Evolutionary conservation across 2,797 vertebrate species (phyloP).

Genomic region (Oryzias sinensis): DNA sequence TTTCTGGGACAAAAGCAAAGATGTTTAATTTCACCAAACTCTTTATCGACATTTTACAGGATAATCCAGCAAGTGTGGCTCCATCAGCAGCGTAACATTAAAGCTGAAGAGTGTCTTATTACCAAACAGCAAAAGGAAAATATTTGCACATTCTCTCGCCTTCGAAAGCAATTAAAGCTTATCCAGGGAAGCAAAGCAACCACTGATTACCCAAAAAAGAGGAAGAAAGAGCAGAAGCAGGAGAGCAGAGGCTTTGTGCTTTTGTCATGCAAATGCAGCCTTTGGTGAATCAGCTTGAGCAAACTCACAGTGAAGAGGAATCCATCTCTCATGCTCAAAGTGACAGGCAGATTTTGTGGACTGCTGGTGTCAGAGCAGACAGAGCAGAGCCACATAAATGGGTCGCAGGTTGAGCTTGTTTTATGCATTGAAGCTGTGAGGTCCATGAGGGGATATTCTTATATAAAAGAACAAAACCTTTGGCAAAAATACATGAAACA

Average conservation of each 20-base stretch:
- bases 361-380: too few species aligned
- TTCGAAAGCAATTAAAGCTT: slow-evolving; percentile 56
- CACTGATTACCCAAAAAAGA: slow-evolving; percentile 27
- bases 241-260: slow-evolving; percentile 40
- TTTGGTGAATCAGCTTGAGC: slow-evolving; percentile 51
- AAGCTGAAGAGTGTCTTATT: not conserved
- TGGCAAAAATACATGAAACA: too few species aligned
- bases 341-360: too few species aligned
- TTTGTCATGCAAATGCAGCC: slow-evolving; percentile 64
- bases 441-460: too few species aligned
- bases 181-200: slow-evolving; percentile 15
- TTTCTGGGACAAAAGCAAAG: too few species aligned
- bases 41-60: not conserved
- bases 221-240: slow-evolving; percentile 19
- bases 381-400: too few species aligned
- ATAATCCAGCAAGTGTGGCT: not conserved
- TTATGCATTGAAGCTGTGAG: too few species aligned
- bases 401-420: too few species aligned
- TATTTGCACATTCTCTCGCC: slow-evolving; percentile 42
- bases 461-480: too few species aligned
- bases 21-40: too few species aligned
- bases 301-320: not conserved
- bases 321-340: too few species aligned
- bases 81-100: slow-evolving; percentile 5
- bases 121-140: slow-evolving; percentile 11